Evolutionary conservation across 2,113 vertebrate species (phyloP).

Genomic region (Oryctolagus cuniculus): mOryCun1.1 NC_091441.1:53199501-53200000

Average conservation of each 20-base stretch:
- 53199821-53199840: background rate
- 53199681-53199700: background rate
- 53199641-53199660: background rate
- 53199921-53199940: background rate
- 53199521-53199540: background rate
- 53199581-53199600: slow-evolving; percentile 72
- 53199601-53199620: background rate
- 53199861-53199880: background rate
- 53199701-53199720: background rate
- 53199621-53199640: background rate
- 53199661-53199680: background rate
- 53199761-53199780: background rate
- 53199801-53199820: background rate
- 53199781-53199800: background rate
- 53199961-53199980: background rate
- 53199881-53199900: background rate
- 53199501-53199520: slow-evolving; percentile 80
- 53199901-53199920: background rate
- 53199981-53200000: accelerated
- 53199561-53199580: background rate
- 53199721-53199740: background rate
- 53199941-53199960: background rate
- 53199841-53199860: too few relatives aligned
- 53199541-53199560: slow-evolving; percentile 3
- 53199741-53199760: background rate